A percentile compares a stretch with the other conserved stretches of the same genome.
phyloP scores from a whole-genome alignment of 2,797 vertebrate genomes.

The Acipenser oxyrinchus region DNA sequence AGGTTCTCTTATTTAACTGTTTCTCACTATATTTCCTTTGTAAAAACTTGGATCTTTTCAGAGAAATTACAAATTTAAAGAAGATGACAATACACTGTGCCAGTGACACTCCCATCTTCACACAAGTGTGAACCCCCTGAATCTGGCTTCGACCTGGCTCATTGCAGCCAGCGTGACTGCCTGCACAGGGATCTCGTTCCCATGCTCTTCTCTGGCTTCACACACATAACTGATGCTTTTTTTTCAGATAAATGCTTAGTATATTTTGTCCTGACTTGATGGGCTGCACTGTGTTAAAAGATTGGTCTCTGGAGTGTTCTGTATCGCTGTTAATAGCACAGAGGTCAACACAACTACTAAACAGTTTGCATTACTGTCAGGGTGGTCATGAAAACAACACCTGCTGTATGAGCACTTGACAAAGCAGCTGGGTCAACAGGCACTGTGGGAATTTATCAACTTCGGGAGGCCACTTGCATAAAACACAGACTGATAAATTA shows the following conservation, averaged over 20 bases:
- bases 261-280: constrained; percentile 59
- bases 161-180: constrained; percentile 13
- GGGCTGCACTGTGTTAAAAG: constrained; percentile 58
- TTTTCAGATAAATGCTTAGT: constrained; percentile 1
- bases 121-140: not conserved
- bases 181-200: constrained; percentile 37
- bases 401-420: constrained; percentile 89
- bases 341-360: constrained; percentile 93
- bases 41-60: not conserved
- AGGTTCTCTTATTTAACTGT: not conserved
- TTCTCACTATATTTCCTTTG: too few relatives aligned
- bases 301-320: constrained; percentile 71
- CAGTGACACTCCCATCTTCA: constrained; percentile 24
- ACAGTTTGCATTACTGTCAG: constrained; percentile 97
- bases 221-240: constrained; percentile 35
- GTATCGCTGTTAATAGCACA: constrained; percentile 91
- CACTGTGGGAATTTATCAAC: constrained; percentile 98
- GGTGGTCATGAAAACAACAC: constrained; percentile 98
- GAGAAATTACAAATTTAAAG: not conserved
- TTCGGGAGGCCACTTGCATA: constrained; percentile 76
- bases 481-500: constrained; percentile 69
- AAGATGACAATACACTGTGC: not conserved
- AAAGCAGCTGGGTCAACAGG: constrained; percentile 99
- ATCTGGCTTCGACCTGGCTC: not conserved
- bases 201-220: constrained; percentile 61